Evolutionary conservation across 2,888 invertebrate genomes (phyloP), one percentile per base, ranked within the genome.

Genomic region (Drymonia ruficornis): DNA sequence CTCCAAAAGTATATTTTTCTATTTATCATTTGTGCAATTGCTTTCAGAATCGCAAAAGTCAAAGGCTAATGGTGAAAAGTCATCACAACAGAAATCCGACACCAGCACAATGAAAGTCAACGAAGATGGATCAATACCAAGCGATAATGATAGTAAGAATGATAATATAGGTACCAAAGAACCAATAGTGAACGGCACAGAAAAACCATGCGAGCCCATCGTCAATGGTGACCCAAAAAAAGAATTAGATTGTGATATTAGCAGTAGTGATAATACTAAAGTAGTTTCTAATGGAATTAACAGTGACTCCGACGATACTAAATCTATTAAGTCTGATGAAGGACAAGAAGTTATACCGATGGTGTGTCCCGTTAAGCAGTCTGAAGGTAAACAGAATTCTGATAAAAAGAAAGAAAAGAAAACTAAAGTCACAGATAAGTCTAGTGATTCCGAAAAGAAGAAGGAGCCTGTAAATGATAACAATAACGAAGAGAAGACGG

Each of bases 241-340:
- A 80, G 77, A 82, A 80, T 83, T 83, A 80, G 88, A 90, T 84
- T 92, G 92, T 91, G 92, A 92, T 92, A 92, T 91, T 92, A 91
- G 89, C 85, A 88, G 86, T 91, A 91, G 82, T 88, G 82, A 85
- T 87, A 89, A 83, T 80, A 76, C 81, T 88, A 91, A 89, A 86
- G 65, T 91, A 91, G 89, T 90, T 83, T 83, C 87, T 88, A 92
- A 92, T 83, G 92, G 92, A 77, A 78, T 85, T 73, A 85, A 78
- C 75, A 87, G 85, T 81, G 86, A 91, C 81, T 81, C 84, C 64
- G 87, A 89, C 69, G 87, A 89, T 63, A 73, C 80, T 56, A 89
- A 91, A 81, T 87, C 82, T 28, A 85, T 65, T 78, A 89, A 87
- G 76, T 86, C 88, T 72, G 86, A 89, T 62, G 87, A 89, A 73